Evolutionary conservation across 2,888 invertebrate species (phyloP).

Genomic region (Antitype chi): DNA sequence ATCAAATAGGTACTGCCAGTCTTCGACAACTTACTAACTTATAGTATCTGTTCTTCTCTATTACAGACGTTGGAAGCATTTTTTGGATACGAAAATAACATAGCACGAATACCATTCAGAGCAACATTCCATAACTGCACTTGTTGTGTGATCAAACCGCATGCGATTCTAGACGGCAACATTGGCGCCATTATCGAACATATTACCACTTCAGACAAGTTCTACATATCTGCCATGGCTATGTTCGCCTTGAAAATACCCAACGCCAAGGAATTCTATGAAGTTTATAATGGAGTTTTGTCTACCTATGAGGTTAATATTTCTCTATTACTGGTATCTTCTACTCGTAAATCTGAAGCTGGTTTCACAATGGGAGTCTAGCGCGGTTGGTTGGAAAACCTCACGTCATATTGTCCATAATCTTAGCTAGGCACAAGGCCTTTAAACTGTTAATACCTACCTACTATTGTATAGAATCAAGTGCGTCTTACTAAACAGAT

Average conservation of each 20-base stretch:
- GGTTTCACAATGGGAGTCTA: neutral
- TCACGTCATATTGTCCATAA: no score
- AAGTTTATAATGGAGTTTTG: slow-evolving; percentile 96
- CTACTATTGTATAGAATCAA: no score
- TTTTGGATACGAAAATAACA: slow-evolving; percentile 81
- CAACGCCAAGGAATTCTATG: slow-evolving; percentile 97
- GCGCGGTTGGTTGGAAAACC: neutral
- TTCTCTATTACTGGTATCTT: neutral
- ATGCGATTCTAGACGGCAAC: slow-evolving; percentile 94
- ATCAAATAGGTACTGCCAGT: no score
- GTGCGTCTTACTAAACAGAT: no score
- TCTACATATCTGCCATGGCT: slow-evolving; percentile 94
- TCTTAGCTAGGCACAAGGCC: no score
- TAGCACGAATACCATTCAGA: slow-evolving; percentile 80
- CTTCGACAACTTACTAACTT: no score
- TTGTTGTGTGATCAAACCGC: slow-evolving; percentile 97
- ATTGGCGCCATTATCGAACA: slow-evolving; percentile 93
- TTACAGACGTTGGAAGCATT: slow-evolving; percentile 80
- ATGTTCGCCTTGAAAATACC: slow-evolving; percentile 94
- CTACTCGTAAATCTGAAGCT: neutral
- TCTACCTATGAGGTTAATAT: slow-evolving; percentile 92
- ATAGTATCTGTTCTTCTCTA: neutral
- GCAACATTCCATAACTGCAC: slow-evolving; percentile 92
- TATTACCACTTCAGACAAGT: slow-evolving; percentile 93
- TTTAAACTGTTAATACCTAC: no score